Base-by-base conservation (phyloP, 2,113 vertebrate species). In the Thalassoma bifasciatum region DNA sequence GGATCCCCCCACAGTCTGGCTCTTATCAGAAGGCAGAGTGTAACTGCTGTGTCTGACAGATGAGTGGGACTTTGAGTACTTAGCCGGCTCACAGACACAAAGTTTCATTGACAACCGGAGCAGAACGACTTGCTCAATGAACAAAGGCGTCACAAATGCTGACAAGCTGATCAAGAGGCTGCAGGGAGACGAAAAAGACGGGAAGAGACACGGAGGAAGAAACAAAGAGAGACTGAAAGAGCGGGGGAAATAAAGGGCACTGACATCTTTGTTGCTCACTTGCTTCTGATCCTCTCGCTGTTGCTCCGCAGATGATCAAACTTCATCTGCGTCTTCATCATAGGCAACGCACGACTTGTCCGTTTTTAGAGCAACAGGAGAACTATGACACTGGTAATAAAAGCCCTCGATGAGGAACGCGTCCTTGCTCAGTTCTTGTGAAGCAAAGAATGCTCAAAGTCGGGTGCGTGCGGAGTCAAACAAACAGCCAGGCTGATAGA, bases 41-140 rank as follows among this genome's bases (percentile, higher is more conserved):
- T 71, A 67, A 81, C 82, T 50, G 66, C 76, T 85, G 79, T 37
- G 65, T 65, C 72, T 83, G 84, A 86, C 86, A 84, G 81, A 84
- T 66, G 80, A 87, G 72, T 50, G 68, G 74, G 76, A 81, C 79
- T 72, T 58, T 49, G 83, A 81, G 75, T 59, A 42, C 80, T 79
- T 71, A 76, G 64, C 69, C 64, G 47, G 65, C 67, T 70, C 76
- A 44, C 74, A 85, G 57, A 82, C 73, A 79, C 79, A 76, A 81
- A 82, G 76, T 87, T 92, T 86, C 72, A 92, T 85, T 90, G 91
- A 90, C 90, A 79, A 81, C 76, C 82, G 72, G 44, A 83, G 54
- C 42, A 12, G 68, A 67, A 74, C 24, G 38, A 83, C 75, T 80
- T 66, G 72, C 67, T 76, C 73, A 49, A 70, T 69, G 90, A 91